These are phyloP conservation scores for Rosalia funebris DNA, from an alignment of 2,888 invertebrate species.

Conservation along the genomic window DNA sequence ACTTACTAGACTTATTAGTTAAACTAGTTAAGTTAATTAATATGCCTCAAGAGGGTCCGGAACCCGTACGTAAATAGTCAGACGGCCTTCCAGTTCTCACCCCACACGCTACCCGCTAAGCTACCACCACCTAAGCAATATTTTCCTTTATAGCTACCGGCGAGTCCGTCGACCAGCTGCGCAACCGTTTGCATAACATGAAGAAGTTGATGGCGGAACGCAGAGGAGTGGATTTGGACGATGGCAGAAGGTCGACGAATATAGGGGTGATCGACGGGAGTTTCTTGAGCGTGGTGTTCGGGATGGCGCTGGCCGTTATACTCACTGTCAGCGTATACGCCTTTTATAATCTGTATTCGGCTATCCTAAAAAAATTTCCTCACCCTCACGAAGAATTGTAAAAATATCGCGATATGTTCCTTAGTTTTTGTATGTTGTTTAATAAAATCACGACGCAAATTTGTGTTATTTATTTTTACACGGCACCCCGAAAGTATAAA, in stretches of 20 bases:
- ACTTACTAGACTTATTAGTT: too few species aligned
- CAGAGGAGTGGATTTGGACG: slow-evolving; percentile 66
- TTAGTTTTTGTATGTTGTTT: too few species aligned
- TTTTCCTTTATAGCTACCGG: slow-evolving; percentile 51
- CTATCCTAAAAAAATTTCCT: slow-evolving; percentile 85
- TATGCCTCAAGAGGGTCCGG: too few species aligned
- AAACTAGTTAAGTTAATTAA: too few species aligned
- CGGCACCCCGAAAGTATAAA: too few species aligned
- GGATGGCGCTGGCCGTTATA: slow-evolving; percentile 80
- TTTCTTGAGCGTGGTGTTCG: slow-evolving; percentile 85
- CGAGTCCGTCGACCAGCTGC: slow-evolving; percentile 84
- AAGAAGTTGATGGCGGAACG: slow-evolving; percentile 83
- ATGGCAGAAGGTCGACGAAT: slow-evolving; percentile 55
- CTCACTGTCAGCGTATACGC: slow-evolving; percentile 85
- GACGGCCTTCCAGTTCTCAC: too few species aligned
- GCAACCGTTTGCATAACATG: slow-evolving; percentile 81
- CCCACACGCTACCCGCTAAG: too few species aligned
- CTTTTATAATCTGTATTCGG: slow-evolving; percentile 83
- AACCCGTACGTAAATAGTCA: too few species aligned
- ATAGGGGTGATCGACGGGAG: slow-evolving; percentile 82
- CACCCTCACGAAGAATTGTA: slow-evolving; percentile 83
- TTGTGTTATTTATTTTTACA: too few species aligned
- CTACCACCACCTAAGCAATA: too few species aligned
- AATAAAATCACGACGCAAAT: too few species aligned
- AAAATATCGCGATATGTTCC: too few species aligned